A percentile compares a stretch with the other conserved stretches of the same genome.
Conservation (phyloP, 2,888 invertebrate genomes). For the Phania funesta region DNA sequence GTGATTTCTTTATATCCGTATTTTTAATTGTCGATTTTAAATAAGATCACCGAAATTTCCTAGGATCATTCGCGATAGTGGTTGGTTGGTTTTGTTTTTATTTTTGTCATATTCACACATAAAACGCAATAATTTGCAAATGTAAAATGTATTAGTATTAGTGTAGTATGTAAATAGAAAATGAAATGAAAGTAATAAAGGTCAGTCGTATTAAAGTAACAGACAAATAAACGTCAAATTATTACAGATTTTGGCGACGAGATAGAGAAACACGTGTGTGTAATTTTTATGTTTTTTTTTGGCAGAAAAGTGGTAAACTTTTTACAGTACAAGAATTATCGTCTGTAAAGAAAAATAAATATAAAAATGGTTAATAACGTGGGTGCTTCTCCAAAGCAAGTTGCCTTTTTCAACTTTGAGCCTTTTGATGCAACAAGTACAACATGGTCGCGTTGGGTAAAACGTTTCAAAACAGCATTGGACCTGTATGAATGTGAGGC, state of each 20-base stretch:
- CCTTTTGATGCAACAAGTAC: constrained; percentile 2
- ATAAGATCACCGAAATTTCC: too few relatives aligned
- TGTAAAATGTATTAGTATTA: too few relatives aligned
- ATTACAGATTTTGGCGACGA: constrained; percentile 28
- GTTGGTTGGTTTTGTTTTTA: too few relatives aligned
- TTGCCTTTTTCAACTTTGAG: constrained; percentile 22
- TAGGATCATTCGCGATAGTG: too few relatives aligned
- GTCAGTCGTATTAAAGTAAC: background rate
- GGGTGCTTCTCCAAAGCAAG: background rate
- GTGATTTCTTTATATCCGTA: too few relatives aligned
- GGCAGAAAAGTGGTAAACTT: background rate
- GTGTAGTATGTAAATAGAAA: too few relatives aligned
- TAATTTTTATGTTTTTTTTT: background rate
- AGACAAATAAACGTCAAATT: constrained; percentile 6
- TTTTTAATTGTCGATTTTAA: too few relatives aligned
- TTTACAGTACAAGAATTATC: constrained; percentile 14
- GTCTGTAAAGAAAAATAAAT: background rate
- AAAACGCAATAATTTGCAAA: too few relatives aligned
- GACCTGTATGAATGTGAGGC: constrained; percentile 10
- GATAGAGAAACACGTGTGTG: background rate
- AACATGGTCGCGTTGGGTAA: constrained; percentile 21
- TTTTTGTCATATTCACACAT: too few relatives aligned
- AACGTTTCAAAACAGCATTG: constrained; percentile 23
- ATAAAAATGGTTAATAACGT: background rate
- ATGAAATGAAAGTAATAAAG: too few relatives aligned